Conservation (phyloP, 2,113 vertebrate species). For the Galbula dea region DNA sequence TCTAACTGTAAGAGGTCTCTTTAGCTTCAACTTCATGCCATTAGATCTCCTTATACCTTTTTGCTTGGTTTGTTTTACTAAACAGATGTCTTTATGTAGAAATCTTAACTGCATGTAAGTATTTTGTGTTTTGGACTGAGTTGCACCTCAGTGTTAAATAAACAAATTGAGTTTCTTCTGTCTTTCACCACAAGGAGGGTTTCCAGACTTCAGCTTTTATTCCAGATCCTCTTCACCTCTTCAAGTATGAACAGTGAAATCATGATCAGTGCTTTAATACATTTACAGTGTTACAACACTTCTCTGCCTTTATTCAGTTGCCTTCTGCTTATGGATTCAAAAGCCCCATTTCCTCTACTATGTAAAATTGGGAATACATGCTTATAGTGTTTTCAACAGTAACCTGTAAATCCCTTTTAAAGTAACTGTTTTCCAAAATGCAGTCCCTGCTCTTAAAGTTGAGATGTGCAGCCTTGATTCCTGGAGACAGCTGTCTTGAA, state of each 20-base stretch:
- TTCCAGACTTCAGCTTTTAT: neutral
- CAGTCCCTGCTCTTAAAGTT: neutral
- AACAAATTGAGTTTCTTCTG: neutral
- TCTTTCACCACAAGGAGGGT: neutral
- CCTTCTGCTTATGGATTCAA: neutral
- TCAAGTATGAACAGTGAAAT: neutral
- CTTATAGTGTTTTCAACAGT: neutral
- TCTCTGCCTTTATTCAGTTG: neutral
- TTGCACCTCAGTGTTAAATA: neutral
- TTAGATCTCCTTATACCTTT: neutral
- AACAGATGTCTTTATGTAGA: neutral
- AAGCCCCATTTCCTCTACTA: neutral
- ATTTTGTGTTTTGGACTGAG: neutral
- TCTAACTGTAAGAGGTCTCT: neutral
- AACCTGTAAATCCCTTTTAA: neutral
- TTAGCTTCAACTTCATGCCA: neutral
- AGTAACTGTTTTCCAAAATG: neutral
- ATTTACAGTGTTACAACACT: neutral
- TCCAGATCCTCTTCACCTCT: neutral
- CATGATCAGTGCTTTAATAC: neutral
- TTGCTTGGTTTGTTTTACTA: neutral
- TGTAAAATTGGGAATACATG: neutral
- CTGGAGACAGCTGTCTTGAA: constrained; percentile 8
- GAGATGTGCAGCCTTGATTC: constrained; percentile 3
- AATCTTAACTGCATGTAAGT: neutral